Evolutionary conservation across 2,888 invertebrate species (phyloP).

Genomic region (Monopis laevigella): DNA sequence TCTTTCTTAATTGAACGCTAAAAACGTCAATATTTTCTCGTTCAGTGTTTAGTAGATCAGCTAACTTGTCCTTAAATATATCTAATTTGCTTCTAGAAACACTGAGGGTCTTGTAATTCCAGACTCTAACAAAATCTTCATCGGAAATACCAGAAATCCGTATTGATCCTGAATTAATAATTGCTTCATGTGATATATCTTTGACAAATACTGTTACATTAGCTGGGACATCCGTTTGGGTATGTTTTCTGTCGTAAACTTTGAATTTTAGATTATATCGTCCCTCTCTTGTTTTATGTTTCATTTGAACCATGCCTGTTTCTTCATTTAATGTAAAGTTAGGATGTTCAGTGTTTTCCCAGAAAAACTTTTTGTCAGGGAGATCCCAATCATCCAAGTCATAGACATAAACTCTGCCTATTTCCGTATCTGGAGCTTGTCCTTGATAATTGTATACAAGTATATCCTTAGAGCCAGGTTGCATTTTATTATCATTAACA

Average conservation of each 20-base stretch:
- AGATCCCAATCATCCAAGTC: constrained; percentile 99
- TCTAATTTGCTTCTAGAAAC: constrained; percentile 89
- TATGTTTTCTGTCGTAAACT: constrained; percentile 94
- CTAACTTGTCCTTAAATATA: constrained; percentile 87
- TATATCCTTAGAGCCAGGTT: constrained; percentile 96
- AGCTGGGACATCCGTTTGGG: constrained; percentile 94
- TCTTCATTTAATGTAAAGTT: constrained; percentile 90
- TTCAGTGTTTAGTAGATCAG: constrained; percentile 84
- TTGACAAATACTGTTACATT: constrained; percentile 95
- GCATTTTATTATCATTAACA: constrained; percentile 98
- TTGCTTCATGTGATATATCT: constrained; percentile 95
- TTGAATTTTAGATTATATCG: constrained; percentile 82
- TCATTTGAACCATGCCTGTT: constrained; percentile 96
- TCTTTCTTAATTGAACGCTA: constrained; percentile 89
- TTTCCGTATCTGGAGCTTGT: constrained; percentile 88
- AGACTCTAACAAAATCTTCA: constrained; percentile 94
- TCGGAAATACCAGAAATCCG: constrained; percentile 93
- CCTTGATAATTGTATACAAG: constrained; percentile 97
- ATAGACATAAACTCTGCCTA: constrained; percentile 96
- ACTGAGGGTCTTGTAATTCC: constrained; percentile 90
- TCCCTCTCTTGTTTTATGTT: constrained; percentile 90
- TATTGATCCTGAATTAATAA: constrained; percentile 94
- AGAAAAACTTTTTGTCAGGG: constrained; percentile 96
- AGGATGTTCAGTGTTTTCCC: constrained; percentile 88
- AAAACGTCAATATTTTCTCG: constrained; percentile 95